Percentiles rank a stretch among this genome's conserved stretches.
Conservation (phyloP, 2,797 vertebrate species). For the Sebastes trivittatus region DNA sequence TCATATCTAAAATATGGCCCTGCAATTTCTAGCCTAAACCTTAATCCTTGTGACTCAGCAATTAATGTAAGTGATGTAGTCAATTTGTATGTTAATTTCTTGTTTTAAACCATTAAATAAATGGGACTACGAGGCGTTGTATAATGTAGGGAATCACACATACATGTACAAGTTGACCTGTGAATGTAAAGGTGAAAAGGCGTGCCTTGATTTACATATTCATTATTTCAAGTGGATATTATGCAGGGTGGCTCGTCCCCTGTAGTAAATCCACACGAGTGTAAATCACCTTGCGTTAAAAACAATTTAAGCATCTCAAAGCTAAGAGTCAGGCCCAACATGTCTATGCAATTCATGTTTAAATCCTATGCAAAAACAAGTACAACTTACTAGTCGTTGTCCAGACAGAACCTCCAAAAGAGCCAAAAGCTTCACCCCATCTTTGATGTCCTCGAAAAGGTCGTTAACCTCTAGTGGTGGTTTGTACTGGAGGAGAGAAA, state of each 20-base stretch:
- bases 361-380: not conserved
- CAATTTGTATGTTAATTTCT: not conserved
- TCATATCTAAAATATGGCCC: not conserved
- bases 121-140: not conserved
- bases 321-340: too few species aligned
- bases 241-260: not conserved
- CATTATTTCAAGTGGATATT: not conserved
- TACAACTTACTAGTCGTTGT: conserved; percentile 91
- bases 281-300: not conserved
- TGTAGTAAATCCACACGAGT: not conserved
- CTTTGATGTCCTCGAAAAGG: conserved; percentile 98
- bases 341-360: not conserved
- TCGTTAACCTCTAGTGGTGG: conserved; percentile 92
- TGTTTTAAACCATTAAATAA: not conserved
- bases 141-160: not conserved
- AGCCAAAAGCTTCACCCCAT: conserved; percentile 94
- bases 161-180: not conserved
- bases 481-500: conserved; percentile 83
- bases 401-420: conserved; percentile 96
- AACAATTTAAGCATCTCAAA: not conserved
- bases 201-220: not conserved
- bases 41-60: not conserved
- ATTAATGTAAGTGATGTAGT: not conserved
- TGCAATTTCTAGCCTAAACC: not conserved
- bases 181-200: not conserved